Evolutionary conservation across 2,113 vertebrate species (phyloP).

Genomic region (Empidonax traillii): DNA sequence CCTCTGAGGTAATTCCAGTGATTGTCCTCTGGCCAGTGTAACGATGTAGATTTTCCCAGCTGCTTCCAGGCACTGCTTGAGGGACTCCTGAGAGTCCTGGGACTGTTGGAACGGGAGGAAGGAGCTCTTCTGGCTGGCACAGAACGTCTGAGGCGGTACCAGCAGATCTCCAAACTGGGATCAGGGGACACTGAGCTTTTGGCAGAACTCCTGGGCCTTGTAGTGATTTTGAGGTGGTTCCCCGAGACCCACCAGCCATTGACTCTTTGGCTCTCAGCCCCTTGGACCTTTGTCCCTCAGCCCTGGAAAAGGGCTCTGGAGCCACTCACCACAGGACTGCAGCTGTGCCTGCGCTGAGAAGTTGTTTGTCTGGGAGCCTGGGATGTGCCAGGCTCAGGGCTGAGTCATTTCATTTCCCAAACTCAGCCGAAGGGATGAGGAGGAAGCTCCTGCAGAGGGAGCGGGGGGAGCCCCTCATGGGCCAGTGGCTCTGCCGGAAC

Average conservation of each 20-base stretch:
- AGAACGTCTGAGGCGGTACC: neutral
- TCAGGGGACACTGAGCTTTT: neutral
- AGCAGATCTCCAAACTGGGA: rapidly evolving
- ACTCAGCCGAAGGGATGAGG: neutral
- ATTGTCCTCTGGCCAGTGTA: neutral
- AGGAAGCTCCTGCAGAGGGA: neutral
- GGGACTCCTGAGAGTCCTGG: neutral
- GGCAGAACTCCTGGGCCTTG: rapidly evolving
- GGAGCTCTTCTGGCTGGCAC: neutral
- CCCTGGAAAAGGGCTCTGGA: neutral
- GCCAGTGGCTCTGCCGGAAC: neutral
- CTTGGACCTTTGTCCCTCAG: neutral
- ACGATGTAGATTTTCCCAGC: neutral
- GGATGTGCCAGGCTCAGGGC: slow-evolving; percentile 27
- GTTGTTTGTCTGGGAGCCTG: neutral
- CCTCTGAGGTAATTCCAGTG: slow-evolving; percentile 18
- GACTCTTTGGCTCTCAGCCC: neutral
- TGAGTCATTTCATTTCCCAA: neutral
- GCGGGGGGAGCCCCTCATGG: neutral
- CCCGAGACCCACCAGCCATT: neutral
- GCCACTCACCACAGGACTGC: neutral
- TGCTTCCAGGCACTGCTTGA: neutral
- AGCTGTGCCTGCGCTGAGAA: neutral
- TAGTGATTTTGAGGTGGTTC: neutral
- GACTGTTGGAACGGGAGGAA: neutral